Base-by-base conservation (phyloP, 1,140 invertebrate genomes). In the Chelonus insularis region DNA sequence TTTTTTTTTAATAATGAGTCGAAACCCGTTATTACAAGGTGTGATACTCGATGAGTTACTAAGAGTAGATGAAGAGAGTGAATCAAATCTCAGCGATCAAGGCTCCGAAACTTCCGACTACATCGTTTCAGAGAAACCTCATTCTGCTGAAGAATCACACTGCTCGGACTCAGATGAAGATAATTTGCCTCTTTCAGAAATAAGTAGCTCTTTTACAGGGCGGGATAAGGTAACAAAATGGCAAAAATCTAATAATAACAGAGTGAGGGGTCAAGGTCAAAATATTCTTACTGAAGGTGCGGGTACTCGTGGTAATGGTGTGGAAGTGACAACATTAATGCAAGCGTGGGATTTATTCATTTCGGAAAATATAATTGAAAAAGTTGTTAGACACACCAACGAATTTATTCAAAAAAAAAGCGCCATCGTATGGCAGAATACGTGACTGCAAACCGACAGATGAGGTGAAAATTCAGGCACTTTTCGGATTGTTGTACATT, bases 401-500 rank as follows among this genome's bases (percentile, higher is more conserved):
- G 50, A 29, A 52, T 25, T n/a, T 29, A 25, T 52, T 52, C 11
- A 20, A 29, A 52, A 4, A n/a, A 21, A 52, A 21, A 52, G 23
- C 23, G 14, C 25, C 20, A 52, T n/a, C 50, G 50, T 52, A n/a
- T n/a, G 5, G 4, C 7, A 29, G 25, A 29, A 29, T 4, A 29
- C 25, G 50, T 25, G 23, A 52, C 25, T 52, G 50, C 25, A 6
- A n/a, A 25, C 23, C 23, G 16, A 52, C 50, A 3, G 25, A n/a
- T 29, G 50, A 7, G 14, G 50, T n/a, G 8, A 21, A 29, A 52
- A 52, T 52, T 25, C 20, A 11, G 4, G 50, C 50, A 25, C 23
- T 52, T 25, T 52, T 52, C 16, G 50, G 50, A 29, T 52, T 52
- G 23, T 29, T 52, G 25, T 52, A 52, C 25, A n/a, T 52, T 1